These are phyloP conservation scores for Notarius quadriscutis DNA, from an alignment of 2,113 vertebrate genomes.

Conservation along the genomic window DNA sequence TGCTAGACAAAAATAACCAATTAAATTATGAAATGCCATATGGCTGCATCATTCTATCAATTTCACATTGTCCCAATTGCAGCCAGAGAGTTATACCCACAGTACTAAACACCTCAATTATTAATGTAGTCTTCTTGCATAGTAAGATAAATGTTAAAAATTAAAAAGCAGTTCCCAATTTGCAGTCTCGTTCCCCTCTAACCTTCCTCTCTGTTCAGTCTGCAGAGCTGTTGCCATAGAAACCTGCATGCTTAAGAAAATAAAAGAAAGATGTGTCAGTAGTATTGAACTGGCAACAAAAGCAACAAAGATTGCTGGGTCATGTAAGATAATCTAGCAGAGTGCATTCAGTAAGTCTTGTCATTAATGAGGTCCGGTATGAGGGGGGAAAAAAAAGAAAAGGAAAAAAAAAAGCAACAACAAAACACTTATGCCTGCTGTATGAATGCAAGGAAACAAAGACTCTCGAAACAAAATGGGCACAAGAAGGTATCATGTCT, in stretches of 20 bases:
- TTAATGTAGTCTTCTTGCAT: constrained; percentile 43
- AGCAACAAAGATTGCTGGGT: constrained; percentile 23
- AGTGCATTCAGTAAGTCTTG: constrained; percentile 11
- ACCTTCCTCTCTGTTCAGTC: constrained; percentile 49
- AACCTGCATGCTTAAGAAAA: constrained; percentile 54
- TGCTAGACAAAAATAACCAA: constrained; percentile 45
- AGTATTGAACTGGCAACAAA: constrained; percentile 35
- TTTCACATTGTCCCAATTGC: constrained; percentile 37
- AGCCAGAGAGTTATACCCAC: constrained; percentile 35
- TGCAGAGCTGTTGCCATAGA: constrained; percentile 66
- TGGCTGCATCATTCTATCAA: constrained; percentile 41
- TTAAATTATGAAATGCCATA: constrained; percentile 49
- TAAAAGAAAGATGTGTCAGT: constrained; percentile 24
- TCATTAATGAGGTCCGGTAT: constrained; percentile 13
- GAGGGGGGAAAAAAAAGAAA: no score
- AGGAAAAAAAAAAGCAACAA: background rate
- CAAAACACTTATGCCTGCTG: background rate
- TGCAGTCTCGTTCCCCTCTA: constrained; percentile 29
- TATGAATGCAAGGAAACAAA: constrained; percentile 7
- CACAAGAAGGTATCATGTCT: background rate
- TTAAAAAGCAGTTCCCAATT: constrained; percentile 44
- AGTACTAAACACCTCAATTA: constrained; percentile 54
- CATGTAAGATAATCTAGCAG: constrained; percentile 31
- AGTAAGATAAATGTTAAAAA: constrained; percentile 49
- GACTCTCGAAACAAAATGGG: background rate